Evolutionary conservation across 37 sponge, comb jelly and placozoan genomes (phyloP).

Genomic region (Eunapius fragilis): DNA sequence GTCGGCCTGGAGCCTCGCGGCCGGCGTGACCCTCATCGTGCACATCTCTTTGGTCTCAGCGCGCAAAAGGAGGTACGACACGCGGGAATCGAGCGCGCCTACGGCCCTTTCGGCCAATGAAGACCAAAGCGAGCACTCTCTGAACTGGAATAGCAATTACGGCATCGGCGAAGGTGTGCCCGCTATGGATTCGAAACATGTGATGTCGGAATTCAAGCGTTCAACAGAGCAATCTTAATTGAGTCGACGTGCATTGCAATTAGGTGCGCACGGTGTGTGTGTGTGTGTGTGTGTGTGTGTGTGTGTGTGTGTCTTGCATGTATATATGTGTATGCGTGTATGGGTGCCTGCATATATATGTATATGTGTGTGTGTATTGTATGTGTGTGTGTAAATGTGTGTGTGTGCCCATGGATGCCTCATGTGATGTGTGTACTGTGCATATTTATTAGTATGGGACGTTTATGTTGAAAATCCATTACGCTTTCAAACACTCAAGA

Average conservation of each 20-base stretch:
- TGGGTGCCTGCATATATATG: not conserved
- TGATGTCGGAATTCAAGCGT: too few relatives aligned
- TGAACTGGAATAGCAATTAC: not conserved
- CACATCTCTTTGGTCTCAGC: not conserved
- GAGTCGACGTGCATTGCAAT: too few relatives aligned
- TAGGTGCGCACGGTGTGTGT: too few relatives aligned
- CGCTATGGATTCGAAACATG: not conserved
- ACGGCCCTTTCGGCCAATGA: not conserved
- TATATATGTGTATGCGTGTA: not conserved
- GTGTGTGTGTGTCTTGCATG: conserved; percentile 1
- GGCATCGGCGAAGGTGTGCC: not conserved
- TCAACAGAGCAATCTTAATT: too few relatives aligned
- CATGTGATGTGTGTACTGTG: too few relatives aligned
- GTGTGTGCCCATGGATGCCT: too few relatives aligned
- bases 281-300: not conserved
- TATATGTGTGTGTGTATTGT: conserved; percentile 13
- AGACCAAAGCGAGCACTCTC: not conserved
- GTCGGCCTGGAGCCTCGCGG: not conserved
- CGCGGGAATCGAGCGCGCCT: not conserved
- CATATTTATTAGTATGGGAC: too few relatives aligned
- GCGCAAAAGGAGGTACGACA: not conserved
- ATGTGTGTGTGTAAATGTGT: too few relatives aligned
- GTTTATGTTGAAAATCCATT: too few relatives aligned
- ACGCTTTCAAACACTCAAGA: too few relatives aligned
- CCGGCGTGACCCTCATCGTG: not conserved